Evolutionary conservation across 2,113 vertebrate genomes (phyloP), one percentile per base, ranked within the genome.

Genomic region (Ranitomeya imitator): DNA sequence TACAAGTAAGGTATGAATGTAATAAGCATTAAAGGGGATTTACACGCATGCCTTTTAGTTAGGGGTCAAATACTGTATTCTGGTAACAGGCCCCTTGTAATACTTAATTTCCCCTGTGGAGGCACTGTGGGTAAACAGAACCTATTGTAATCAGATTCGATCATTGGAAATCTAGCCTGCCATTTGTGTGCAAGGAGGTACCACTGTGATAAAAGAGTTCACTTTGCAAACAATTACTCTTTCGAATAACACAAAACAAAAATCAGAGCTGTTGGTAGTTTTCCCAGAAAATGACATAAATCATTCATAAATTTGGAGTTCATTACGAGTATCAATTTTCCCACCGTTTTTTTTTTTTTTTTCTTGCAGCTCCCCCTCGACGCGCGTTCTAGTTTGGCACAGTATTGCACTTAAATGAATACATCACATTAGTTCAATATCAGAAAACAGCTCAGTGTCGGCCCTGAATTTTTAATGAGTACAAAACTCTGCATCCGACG

Each of bases 371-470:
- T 7, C n/a, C 65, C 45, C 26, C 19, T 65, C 52, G 61, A 63
- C 60, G 51, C 71, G n/a, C 15, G 57, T 21, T 59, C 55, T 37
- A 85, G 26, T 52, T 26, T 37, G 65, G 37, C 80, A 59, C 52
- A 63, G 60, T 7, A 80, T 65, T 63, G 59, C n/a, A 83, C 9
- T 69, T 15, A 23, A 69, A 51, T 71, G 82, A 69, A 73, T 73
- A 73, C 54, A 73, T 74, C 23, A 31, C 52, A 74, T 37, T 73
- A 60, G 65, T 71, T 85, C 65, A 73, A 85, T 85, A 73, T 85
- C 51, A 54, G 26, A 21, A 74, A 85, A 85, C 67, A 23, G 21
- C 51, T 23, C 52, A 23, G 81, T 54, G 51, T 55, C 63, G 19
- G 54, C 12, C 60, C 52, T 85, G 83, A 16, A 85, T 57, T 26